Base-by-base conservation (phyloP, 2,797 vertebrate species). In the Enteromius trimaculatus region DNA sequence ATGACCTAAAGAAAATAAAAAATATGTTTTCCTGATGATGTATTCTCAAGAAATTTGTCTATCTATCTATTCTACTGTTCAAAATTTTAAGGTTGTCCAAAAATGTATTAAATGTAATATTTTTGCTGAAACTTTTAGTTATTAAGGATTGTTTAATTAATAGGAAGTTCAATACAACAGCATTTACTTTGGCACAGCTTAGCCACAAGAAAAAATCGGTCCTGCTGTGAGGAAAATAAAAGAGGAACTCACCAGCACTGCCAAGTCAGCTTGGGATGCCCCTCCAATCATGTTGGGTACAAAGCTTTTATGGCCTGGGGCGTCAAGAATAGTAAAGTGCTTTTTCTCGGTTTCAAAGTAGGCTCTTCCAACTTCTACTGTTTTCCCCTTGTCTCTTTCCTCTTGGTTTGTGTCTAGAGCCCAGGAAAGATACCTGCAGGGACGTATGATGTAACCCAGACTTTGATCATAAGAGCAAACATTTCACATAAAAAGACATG, bases 271-370 rank as follows among this genome's bases (percentile, higher is more conserved):
- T 92, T 99, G 98, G 58, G 98, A 99, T 68, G 98, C 98, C 42
- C 98, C 98, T 44, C 98, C 98, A 47, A 99, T 99, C 98, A 99
- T 99, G 93, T 99, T 99, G 82, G 98, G 98, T 82, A 99, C 98
- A 88, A 99, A 99, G 93, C 98, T 99, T 94, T 99, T 99, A 91
- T 99, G 98, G 74, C 98, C 98, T 0, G 98, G 98, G 44, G 98
- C 98, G 76, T 99, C 98, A 89, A 99, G 94, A 91, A 99, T 99
- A 86, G 98, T 99, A 92, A 99, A 99, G 88, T 99, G 98, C 89
- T 99, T 99, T 85, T 98, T 98, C 92, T 99, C 97, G 0, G 97
- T 99, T 94, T 99, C 98, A 90, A 99, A 99, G 92, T 99, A 99
- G 65, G 98, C 98, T 89, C 98, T 95, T 34, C 98, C 98, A 19